Percentiles rank a stretch among this genome's conserved stretches.
phyloP scores from a whole-genome alignment of 1,140 invertebrate species.

The Rhysida immarginata region DNA sequence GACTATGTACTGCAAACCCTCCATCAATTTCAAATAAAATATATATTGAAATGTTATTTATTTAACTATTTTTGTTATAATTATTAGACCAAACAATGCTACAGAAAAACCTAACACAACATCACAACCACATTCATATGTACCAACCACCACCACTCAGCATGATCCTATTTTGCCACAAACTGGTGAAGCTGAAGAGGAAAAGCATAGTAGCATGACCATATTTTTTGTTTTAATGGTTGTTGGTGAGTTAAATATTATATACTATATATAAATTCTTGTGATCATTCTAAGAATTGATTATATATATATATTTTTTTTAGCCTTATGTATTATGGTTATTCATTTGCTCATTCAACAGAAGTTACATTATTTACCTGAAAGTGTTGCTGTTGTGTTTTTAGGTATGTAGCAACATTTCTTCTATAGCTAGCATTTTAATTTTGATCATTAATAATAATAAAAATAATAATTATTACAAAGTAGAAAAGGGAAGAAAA shows the following conservation, averaged over 20 bases:
- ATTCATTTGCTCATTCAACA: constrained; percentile 90
- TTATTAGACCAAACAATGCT: too few relatives aligned
- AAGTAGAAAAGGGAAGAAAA: too few relatives aligned
- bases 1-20: too few relatives aligned
- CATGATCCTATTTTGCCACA: constrained; percentile 54
- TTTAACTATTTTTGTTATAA: too few relatives aligned
- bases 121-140: not conserved
- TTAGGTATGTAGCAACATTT: constrained; percentile 39
- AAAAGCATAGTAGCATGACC: constrained; percentile 88
- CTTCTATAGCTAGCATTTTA: too few relatives aligned
- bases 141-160: not conserved
- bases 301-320: constrained; percentile 17
- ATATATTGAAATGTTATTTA: too few relatives aligned
- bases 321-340: constrained; percentile 73
- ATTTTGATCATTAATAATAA: too few relatives aligned
- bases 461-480: too few relatives aligned
- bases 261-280: constrained; percentile 6
- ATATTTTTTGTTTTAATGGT: constrained; percentile 93
- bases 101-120: too few relatives aligned
- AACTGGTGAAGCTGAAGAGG: constrained; percentile 79
- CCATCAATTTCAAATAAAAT: too few relatives aligned
- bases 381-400: constrained; percentile 94
- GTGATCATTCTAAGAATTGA: constrained; percentile 10
- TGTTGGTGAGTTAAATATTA: constrained; percentile 36
- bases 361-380: constrained; percentile 90